Conservation (phyloP, 2,797 vertebrate species). For the Selene dorsalis region DNA sequence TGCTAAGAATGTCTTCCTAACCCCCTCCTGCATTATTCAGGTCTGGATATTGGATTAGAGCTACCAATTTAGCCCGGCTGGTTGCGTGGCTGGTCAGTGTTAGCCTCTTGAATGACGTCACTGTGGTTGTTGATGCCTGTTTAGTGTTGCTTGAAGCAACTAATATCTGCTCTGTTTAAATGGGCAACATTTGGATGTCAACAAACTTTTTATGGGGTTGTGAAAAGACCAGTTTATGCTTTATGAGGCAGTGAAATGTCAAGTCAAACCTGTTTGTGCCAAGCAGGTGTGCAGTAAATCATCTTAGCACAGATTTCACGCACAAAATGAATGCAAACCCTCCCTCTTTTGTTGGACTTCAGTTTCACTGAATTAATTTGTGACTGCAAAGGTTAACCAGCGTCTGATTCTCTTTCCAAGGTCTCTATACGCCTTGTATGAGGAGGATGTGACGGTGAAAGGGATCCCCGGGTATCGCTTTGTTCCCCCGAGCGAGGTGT, state of each 20-base stretch:
- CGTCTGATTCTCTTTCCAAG: slow-evolving; percentile 73
- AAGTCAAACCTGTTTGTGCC: neutral
- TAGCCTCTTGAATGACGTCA: slow-evolving; percentile 43
- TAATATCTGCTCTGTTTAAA: neutral
- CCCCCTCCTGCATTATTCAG: slow-evolving; percentile 12
- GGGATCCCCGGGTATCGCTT: slow-evolving; percentile 90
- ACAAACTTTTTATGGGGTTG: neutral
- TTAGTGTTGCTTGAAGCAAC: slow-evolving; percentile 13
- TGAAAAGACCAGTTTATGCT: neutral
- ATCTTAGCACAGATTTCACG: slow-evolving; percentile 1
- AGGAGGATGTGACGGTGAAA: slow-evolving; percentile 85
- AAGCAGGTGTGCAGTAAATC: slow-evolving; percentile 34
- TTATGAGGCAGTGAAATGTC: neutral
- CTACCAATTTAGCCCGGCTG: slow-evolving; percentile 28
- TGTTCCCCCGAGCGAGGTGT: slow-evolving; percentile 85
- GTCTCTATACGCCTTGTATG: slow-evolving; percentile 90
- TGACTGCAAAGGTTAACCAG: slow-evolving; percentile 24
- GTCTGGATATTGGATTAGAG: slow-evolving; percentile 57
- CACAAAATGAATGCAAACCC: neutral
- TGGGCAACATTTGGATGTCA: slow-evolving; percentile 4
- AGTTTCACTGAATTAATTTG: neutral
- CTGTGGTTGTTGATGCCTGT: neutral
- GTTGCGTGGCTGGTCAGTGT: slow-evolving; percentile 15
- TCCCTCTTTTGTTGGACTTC: neutral
- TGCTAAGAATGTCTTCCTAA: slow-evolving; percentile 26